Base-by-base conservation (phyloP, 2,797 vertebrate species). In the Acanthiza pusilla region DNA sequence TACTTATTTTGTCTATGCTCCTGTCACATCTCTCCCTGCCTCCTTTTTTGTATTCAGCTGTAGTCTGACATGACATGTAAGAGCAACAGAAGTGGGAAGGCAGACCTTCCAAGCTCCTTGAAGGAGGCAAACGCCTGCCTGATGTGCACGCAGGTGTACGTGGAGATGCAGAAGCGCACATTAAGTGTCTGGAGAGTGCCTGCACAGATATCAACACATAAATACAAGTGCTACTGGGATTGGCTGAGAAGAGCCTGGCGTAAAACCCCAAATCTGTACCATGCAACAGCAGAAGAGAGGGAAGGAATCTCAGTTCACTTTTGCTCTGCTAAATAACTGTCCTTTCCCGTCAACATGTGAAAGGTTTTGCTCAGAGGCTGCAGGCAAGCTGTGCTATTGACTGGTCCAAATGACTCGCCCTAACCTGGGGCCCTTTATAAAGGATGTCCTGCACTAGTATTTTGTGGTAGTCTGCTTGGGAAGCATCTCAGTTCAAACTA, bases 141-240 rank as follows among this genome's bases (percentile, higher is more conserved):
- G n/a, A 21, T 3, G n/a, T 11, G 26, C 19, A 9, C 16, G 3
- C 47, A 58, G 55, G 68, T 8, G 14, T 5, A 32, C 1, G 2
- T 4, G 27, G 36, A 26, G 55, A 88, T 17, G 30, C 12, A n/a
- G 25, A 43, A 29, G 55, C 2, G 25, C 42, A 25, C 6, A 0
- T 5, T 5, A 60, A 29, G n/a, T 7, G 23, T 3, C 40, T 16
- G 29, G 13, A 57, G 18, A 62, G 26, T 10, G 16, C 38, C 22
- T 2, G 3, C 18, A 45, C 17, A 47, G 11, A 11, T 6, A 32
- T 1, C 57, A 47, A 8, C 11, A 42, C 3, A 26, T 1, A 21
- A 4, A 26, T 7, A n/a, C 16, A 9, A 0, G 2, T 3, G 2
- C 30, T 54, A 10, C 51, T 32, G 25, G 25, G 7, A 7, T 14